A percentile compares a stretch with the other conserved stretches of the same genome.
Conservation (phyloP, 2,888 invertebrate species). For the Galerucella calmariensis region DNA sequence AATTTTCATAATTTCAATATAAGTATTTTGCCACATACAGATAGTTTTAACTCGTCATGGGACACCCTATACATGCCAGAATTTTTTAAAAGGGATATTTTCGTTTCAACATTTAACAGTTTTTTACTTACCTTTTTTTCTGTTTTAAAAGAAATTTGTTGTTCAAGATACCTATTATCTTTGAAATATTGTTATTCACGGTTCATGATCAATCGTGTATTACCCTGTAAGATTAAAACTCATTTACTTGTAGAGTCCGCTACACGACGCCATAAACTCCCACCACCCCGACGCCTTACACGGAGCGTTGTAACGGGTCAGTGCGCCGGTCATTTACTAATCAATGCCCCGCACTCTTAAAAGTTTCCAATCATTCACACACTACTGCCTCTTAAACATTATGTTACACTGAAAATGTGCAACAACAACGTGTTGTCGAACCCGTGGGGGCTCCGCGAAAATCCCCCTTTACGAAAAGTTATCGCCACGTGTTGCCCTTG, state of each 20-base stretch:
- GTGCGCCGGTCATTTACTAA: constrained; percentile 55
- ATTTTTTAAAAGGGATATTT: no score
- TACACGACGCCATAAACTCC: constrained; percentile 16
- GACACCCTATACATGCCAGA: no score
- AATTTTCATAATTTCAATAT: no score
- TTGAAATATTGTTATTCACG: not conserved
- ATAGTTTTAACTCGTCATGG: no score
- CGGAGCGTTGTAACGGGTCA: constrained; percentile 47
- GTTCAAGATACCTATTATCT: not conserved
- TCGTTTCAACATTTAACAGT: no score
- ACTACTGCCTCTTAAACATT: not conserved
- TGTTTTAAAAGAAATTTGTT: no score
- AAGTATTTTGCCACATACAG: no score
- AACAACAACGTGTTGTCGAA: constrained; percentile 46
- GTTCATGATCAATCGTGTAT: not conserved
- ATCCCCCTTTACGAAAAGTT: constrained; percentile 28
- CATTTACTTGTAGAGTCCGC: constrained; percentile 24
- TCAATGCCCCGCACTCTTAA: constrained; percentile 49
- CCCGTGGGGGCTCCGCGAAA: constrained; percentile 53
- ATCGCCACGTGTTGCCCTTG: constrained; percentile 51
- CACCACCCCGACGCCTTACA: constrained; percentile 45
- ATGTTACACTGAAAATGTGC: constrained; percentile 42
- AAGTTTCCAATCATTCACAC: constrained; percentile 22
- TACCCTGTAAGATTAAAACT: not conserved
- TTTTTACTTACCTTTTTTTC: no score